Base-by-base conservation (phyloP, 2,888 invertebrate genomes). In the Harpalus rubripes region DNA sequence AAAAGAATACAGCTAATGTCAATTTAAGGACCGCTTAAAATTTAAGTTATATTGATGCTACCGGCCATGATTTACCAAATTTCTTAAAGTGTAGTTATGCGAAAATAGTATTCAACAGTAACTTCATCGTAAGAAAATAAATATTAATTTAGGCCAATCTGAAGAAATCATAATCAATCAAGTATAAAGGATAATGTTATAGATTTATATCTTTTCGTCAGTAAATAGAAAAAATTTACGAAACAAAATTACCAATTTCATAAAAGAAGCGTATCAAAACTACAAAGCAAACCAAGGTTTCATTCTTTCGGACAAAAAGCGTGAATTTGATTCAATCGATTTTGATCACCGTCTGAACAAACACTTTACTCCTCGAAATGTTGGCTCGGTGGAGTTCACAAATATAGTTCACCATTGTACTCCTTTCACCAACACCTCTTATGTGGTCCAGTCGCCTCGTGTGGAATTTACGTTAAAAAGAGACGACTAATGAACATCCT, bases 401-500 rank as follows among this genome's bases (percentile, higher is more conserved):
- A 32, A 32, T 32, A 32, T 32, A 32, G 32, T 32, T 32, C 44
- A 52, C 44, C 44, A 52, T 10, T 52, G 8, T 7, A 52, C 44
- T 52, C 10, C 32, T 32, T 32, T 32, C 32, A 32, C 32, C 32
- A 32, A 32, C 32, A 32, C 32, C 32, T 32, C 32, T 32, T 32
- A 32, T 32, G 32, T 32, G 32, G 32, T 32, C 32, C 32, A 32
- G 32, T 32, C 32, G 32, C 32, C 32, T 32, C 32, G 15, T 59
- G 16, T 65, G 26, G 39, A 68, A 68, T 41, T 39, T 3, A 39
- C 68, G 41, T 68, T 68, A 26, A 68, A 68, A 68, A 68, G 68
- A 68, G 68, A 68, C 65, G 18, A 68, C 41, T 68, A 68, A 68
- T 39, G 18, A 44, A 68, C 72, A 74, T 74, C 72, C 72, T 74